A percentile compares a stretch with the other conserved stretches of the same genome.
Conservation (phyloP, 2,113 vertebrate species). For the Labeo catla region DNA sequence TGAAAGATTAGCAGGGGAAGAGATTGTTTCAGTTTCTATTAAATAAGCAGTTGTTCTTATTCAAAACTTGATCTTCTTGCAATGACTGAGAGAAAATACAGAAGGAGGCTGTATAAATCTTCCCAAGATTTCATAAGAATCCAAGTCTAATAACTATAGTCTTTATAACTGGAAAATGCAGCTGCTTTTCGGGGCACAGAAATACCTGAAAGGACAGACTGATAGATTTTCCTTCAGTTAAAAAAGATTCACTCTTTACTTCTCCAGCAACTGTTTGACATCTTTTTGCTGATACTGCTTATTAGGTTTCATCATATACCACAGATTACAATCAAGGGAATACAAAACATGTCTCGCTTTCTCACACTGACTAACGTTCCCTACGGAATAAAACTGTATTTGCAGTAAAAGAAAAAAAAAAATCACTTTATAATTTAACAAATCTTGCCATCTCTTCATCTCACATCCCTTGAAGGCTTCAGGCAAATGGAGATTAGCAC, state of each 20-base stretch:
- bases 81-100: slow-evolving; percentile 54
- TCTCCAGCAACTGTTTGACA: background rate
- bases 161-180: background rate
- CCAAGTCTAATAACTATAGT: background rate
- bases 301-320: slow-evolving; percentile 20
- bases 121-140: slow-evolving; percentile 11
- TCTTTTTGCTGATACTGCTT: background rate
- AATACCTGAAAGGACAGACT: background rate
- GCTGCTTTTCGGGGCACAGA: background rate
- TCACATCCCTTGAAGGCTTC: background rate
- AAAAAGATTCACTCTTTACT: background rate
- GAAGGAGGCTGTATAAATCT: slow-evolving; percentile 54
- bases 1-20: slow-evolving; percentile 71
- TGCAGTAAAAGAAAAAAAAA: background rate
- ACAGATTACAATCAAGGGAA: background rate
- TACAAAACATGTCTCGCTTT: background rate
- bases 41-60: slow-evolving; percentile 65
- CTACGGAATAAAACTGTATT: background rate
- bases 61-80: slow-evolving; percentile 67
- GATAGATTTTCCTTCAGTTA: background rate
- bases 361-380: background rate
- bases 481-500: slow-evolving; percentile 12
- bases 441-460: background rate
- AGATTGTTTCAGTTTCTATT: slow-evolving; percentile 68
- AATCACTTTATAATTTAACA: background rate